Base-by-base conservation (phyloP, 2,113 vertebrate species). In the Pterocles gutturalis region DNA sequence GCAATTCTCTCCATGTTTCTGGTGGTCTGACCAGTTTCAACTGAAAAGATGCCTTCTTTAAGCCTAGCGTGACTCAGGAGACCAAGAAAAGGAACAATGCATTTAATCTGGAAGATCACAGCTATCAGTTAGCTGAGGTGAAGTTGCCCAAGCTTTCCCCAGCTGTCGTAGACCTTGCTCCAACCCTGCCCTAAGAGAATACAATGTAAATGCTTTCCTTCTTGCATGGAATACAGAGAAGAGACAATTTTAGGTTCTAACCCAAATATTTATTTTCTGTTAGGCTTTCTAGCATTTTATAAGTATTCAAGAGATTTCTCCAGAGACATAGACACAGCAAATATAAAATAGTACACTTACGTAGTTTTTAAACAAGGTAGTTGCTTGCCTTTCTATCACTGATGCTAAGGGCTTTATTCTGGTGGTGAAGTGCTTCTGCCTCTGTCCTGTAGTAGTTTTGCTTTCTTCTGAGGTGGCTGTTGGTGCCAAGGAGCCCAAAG, bases 311-410 rank as follows among this genome's bases (percentile, higher is more conserved):
- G 34, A 70, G 34, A 31, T 83, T 77, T 55, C 38, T 83, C 14
- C 34, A 26, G 31, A 66, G 41, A 43, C 21, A 51, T 0, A 67
- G 41, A 73, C 25, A 49, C 25, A 81, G 26, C 18, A 78, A 61
- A 69, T 20, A 17, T 34, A 49, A 76, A 71, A 31, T 11, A 31
- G 7, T 31, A 12, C 64, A 97, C 97, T 97, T 97, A 97, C 97
- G 0, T 95, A 97, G 28, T 18, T 54, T 6, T 66, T 4, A 26
- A 95, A 87, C 91, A 97, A 17, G 1, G 2, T 0, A 0, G 31
- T n/a, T 0, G 91, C 96, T 22, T 18, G 4, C 6, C 1, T 15
- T 51, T 54, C 15, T 57, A 96, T 71, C 67, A 65, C 4, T 18
- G 6, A 1, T 33, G 61, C 45, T 0, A 45, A 22, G 31, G 7